Conservation (phyloP, 2,113 vertebrate genomes). For the Sturnus vulgaris region DNA sequence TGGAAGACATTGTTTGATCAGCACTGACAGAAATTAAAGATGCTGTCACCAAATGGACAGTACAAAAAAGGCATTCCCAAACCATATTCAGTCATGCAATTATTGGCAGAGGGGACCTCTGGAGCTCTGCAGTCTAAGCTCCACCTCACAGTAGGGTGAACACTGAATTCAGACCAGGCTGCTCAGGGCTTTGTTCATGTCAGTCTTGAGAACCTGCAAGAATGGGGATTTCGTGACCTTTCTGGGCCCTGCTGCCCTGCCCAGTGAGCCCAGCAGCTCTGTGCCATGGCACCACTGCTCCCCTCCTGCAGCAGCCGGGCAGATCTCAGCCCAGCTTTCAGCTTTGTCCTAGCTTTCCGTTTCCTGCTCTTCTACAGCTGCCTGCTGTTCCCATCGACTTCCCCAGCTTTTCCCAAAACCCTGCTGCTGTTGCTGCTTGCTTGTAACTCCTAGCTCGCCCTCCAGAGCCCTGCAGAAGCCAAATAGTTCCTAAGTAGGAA, state of each 20-base stretch:
- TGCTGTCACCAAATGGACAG: not conserved
- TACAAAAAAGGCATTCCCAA: not conserved
- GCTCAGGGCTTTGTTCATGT: not conserved
- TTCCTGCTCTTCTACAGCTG: not conserved
- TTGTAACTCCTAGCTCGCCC: not conserved
- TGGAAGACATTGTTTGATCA: not conserved
- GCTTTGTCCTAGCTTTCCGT: not conserved
- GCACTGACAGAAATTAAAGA: not conserved
- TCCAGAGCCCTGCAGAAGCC: not conserved
- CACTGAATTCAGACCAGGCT: not conserved
- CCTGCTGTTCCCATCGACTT: not conserved
- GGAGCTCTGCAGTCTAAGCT: not conserved
- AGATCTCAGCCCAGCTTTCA: not conserved
- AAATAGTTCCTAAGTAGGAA: not conserved
- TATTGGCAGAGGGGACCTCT: not conserved
- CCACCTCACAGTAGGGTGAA: not conserved
- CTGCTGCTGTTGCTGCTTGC: not conserved
- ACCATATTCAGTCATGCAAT: not conserved
- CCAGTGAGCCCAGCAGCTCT: not conserved
- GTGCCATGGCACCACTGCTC: accelerated
- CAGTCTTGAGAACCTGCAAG: not conserved
- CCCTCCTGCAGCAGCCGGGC: not conserved
- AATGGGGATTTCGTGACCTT: not conserved
- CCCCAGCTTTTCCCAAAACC: not conserved
- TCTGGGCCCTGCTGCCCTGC: not conserved